Evolutionary conservation across 1,140 invertebrate species (phyloP).

Genomic region (Bombus pascuorum): DNA sequence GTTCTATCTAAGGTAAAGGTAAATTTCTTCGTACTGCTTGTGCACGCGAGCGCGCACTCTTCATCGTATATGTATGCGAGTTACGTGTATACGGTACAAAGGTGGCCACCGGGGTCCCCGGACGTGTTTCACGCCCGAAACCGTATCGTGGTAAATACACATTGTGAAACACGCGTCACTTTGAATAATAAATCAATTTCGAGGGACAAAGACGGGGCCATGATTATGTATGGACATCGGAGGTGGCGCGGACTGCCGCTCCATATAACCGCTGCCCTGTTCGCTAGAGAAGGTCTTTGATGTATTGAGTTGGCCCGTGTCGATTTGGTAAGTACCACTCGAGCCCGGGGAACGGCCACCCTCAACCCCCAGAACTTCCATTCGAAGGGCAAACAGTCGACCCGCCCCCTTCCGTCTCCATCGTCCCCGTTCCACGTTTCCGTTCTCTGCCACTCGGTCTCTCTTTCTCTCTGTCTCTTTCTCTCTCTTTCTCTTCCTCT

Average conservation of each 20-base stretch:
- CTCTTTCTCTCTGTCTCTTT: slow-evolving; percentile 9
- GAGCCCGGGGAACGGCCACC: slow-evolving; percentile 68
- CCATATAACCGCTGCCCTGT: slow-evolving; percentile 67
- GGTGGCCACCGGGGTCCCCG: slow-evolving; percentile 54
- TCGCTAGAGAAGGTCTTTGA: slow-evolving; percentile 76
- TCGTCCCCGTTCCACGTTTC: neutral
- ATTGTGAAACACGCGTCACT: slow-evolving; percentile 82
- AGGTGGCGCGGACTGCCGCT: slow-evolving; percentile 66
- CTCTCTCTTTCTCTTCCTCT: slow-evolving; percentile 2
- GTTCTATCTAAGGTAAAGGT: slow-evolving; percentile 32
- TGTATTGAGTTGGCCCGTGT: slow-evolving; percentile 79
- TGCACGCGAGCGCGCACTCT: neutral
- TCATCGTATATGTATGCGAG: slow-evolving; percentile 58
- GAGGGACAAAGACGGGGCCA: slow-evolving; percentile 79
- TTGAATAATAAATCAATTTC: slow-evolving; percentile 84
- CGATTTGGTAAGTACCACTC: slow-evolving; percentile 79
- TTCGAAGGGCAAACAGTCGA: slow-evolving; percentile 73
- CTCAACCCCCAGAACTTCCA: slow-evolving; percentile 76
- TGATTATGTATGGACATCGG: slow-evolving; percentile 82
- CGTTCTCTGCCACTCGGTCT: neutral
- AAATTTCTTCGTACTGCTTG: slow-evolving; percentile 39
- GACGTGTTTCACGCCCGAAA: slow-evolving; percentile 67
- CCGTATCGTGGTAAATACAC: slow-evolving; percentile 80
- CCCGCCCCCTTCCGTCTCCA: slow-evolving; percentile 23
- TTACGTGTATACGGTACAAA: slow-evolving; percentile 60